phyloP scores from a whole-genome alignment of 2,888 invertebrate genomes.

The Dascillus cervinus region DNA sequence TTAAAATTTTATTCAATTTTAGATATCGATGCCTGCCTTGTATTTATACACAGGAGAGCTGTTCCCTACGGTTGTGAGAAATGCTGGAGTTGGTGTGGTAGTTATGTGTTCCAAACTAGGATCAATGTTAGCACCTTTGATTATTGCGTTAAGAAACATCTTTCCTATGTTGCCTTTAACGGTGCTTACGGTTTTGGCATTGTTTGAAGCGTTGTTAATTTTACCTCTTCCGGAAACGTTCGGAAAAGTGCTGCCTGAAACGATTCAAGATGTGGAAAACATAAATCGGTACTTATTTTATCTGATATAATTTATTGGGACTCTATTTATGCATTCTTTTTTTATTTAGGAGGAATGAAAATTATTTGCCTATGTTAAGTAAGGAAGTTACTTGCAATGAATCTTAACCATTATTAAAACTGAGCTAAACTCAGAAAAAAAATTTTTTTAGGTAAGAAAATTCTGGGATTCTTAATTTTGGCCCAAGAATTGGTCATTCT shows the following conservation, averaged over 20 bases:
- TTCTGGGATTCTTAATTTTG: too few species aligned
- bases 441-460: too few species aligned
- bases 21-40: conserved; percentile 51
- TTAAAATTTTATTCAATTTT: conserved; percentile 19
- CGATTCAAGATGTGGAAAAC: conserved; percentile 45
- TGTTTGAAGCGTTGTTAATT: conserved; percentile 31
- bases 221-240: conserved; percentile 38
- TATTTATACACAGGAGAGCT: conserved; percentile 72
- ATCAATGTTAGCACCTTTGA: conserved; percentile 53
- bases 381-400: too few species aligned
- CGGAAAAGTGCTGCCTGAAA: conserved; percentile 45
- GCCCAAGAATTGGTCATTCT: too few species aligned
- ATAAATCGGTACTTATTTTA: conserved; percentile 12
- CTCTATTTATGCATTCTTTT: too few species aligned
- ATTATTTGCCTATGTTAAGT: too few species aligned
- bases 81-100: conserved; percentile 66
- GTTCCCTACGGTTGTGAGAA: conserved; percentile 70
- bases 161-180: conserved; percentile 30
- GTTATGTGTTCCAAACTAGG: conserved; percentile 70
- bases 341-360: too few species aligned
- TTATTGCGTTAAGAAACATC: conserved; percentile 29
- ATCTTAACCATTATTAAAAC: too few species aligned
- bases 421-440: too few species aligned
- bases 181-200: conserved; percentile 29
- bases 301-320: too few species aligned